Evolutionary conservation across 2,888 invertebrate species (phyloP).

Genomic region (Eristalis arbustorum): DNA sequence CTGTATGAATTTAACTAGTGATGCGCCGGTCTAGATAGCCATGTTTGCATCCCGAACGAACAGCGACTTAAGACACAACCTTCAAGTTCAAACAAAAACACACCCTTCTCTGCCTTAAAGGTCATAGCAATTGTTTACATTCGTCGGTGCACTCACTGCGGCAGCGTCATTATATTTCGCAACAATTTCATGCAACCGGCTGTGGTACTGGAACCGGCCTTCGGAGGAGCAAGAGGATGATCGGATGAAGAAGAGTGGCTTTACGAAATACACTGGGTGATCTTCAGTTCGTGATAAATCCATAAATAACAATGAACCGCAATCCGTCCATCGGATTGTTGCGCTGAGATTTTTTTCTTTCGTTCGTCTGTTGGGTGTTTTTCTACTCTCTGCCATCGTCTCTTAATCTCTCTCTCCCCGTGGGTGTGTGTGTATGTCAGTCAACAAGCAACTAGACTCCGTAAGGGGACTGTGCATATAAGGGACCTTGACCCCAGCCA

Average conservation of each 20-base stretch:
- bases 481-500: slow-evolving; percentile 64
- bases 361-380: background rate
- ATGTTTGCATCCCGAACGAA: slow-evolving; percentile 24
- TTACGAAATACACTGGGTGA: slow-evolving; percentile 39
- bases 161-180: slow-evolving; percentile 63
- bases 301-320: slow-evolving; percentile 70
- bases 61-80: slow-evolving; percentile 38
- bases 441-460: slow-evolving; percentile 28
- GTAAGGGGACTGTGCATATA: background rate
- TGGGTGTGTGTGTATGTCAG: slow-evolving; percentile 27
- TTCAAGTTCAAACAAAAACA: slow-evolving; percentile 52
- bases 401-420: background rate
- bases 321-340: slow-evolving; percentile 57
- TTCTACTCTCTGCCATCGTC: background rate
- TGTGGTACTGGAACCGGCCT: background rate
- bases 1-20: slow-evolving; percentile 58
- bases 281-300: slow-evolving; percentile 69
- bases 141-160: background rate
- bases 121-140: slow-evolving; percentile 60
- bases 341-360: slow-evolving; percentile 46
- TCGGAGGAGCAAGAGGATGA: no score
- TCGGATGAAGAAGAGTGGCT: no score
- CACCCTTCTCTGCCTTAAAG: slow-evolving; percentile 46
- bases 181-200: slow-evolving; percentile 37
- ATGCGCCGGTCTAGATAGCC: slow-evolving; percentile 57